Base-by-base conservation (phyloP, 2,113 vertebrate genomes). In the Dicentrarchus labrax region DNA sequence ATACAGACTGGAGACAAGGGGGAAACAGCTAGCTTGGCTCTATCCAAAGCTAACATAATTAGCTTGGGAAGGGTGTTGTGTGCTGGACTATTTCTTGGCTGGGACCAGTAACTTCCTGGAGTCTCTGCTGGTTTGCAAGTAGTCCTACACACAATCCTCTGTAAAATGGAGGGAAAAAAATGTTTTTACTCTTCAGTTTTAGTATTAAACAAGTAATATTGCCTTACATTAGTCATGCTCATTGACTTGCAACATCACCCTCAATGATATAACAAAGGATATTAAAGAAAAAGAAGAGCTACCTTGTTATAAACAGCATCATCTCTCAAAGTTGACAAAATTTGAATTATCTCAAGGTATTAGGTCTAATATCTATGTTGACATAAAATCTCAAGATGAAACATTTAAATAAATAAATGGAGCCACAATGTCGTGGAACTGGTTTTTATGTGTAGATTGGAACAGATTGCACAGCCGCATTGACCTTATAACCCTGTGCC, bases 401-500 rank as follows among this genome's bases (percentile, higher is more conserved):
- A 50, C 39, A 48, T 43, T 54, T 21, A 16, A 17, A n/a, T 56
- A 24, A 69, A 76, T 7, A 61, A 62, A 38, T 24, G 15, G 47
- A 74, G 36, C 22, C 19, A 5, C 16, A 19, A 8, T 57, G 17
- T 6, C 19, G 39, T 66, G 4, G 8, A 10, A 56, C 47, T 47
- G 9, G 36, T 76, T 65, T 76, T 22, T 39, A 59, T 74, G 75
- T 47, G 75, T 47, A 50, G 66, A 54, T 9, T 43, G 61, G 47
- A 80, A 38, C 78, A 81, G 71, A 82, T 82, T 75, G 59, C 68
- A 50, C 10, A 45, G 75, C 64, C 56, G 72, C 71, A 60, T 62
- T 72, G 51, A 82, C 70, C 85, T 60, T 45, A 24, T 4, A 21
- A 22, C 30, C n/a, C 72, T 5, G 0, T 74, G 77, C 21, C 1